A percentile compares a stretch with the other conserved stretches of the same genome.
phyloP scores from a whole-genome alignment of 2,113 vertebrate genomes.

The Pachyramphus minor region DNA sequence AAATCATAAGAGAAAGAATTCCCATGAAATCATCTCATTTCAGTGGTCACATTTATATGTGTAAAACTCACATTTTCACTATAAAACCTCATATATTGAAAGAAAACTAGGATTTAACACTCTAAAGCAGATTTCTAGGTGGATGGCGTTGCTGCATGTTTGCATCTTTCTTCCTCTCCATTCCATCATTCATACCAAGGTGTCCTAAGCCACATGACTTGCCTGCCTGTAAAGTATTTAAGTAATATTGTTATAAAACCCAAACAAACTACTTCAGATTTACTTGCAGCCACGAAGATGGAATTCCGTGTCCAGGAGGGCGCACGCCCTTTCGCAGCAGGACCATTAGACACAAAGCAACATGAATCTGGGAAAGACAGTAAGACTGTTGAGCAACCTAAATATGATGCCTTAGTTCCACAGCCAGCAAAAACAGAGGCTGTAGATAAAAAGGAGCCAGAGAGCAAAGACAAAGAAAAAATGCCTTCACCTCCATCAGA shows the following conservation, averaged over 20 bases:
- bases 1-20: not conserved
- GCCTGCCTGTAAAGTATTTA: constrained; percentile 67
- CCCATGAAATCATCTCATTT: constrained; percentile 3
- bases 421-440: constrained; percentile 62
- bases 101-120: not conserved
- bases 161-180: constrained; percentile 48
- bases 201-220: constrained; percentile 61
- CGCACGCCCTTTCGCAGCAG: constrained; percentile 61
- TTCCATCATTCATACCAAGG: constrained; percentile 60
- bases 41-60: not conserved
- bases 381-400: constrained; percentile 71
- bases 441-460: constrained; percentile 53
- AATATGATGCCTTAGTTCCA: constrained; percentile 74
- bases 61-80: not conserved
- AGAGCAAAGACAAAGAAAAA: constrained; percentile 57
- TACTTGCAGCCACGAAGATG: constrained; percentile 98
- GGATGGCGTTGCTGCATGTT: constrained; percentile 70
- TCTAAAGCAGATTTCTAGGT: constrained; percentile 55
- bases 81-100: not conserved
- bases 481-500: constrained; percentile 31
- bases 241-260: constrained; percentile 73
- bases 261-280: constrained; percentile 91
- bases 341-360: constrained; percentile 69
- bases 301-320: constrained; percentile 83
- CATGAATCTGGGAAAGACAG: constrained; percentile 53